Conservation (phyloP, 2,888 invertebrate species). For the Microctonus aethiopoides region DNA sequence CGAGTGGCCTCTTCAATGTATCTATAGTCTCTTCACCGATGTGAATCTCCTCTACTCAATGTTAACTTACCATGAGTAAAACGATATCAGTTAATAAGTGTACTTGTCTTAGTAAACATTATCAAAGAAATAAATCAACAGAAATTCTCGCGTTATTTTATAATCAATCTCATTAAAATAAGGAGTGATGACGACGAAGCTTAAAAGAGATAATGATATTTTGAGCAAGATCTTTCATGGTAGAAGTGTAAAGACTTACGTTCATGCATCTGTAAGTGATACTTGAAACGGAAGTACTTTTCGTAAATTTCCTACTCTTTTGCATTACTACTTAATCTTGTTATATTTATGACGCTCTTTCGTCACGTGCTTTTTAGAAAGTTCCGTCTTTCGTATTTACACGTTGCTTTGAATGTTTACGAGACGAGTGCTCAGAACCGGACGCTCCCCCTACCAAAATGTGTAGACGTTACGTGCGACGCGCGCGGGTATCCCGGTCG, state of each 20-base stretch:
- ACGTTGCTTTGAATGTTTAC: constrained; percentile 4
- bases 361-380: not conserved
- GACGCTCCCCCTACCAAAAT: not conserved
- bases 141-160: not conserved
- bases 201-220: not conserved
- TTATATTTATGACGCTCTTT: not conserved
- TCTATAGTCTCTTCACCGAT: not conserved
- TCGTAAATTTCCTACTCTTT: not conserved
- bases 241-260: not conserved
- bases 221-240: not conserved
- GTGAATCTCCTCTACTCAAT: not conserved
- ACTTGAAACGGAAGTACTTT: not conserved
- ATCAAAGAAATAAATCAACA: not conserved
- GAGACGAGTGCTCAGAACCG: not conserved
- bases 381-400: not conserved
- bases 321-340: not conserved
- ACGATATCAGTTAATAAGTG: not conserved
- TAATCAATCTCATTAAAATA: not conserved
- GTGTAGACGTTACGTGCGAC: not conserved
- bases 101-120: not conserved
- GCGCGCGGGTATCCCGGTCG: constrained; percentile 18
- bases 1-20: not conserved
- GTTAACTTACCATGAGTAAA: not conserved
- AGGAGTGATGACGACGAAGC: not conserved
- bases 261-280: not conserved